Base-by-base conservation (phyloP, 2,888 invertebrate species). In the Eupithecia exiguata region DNA sequence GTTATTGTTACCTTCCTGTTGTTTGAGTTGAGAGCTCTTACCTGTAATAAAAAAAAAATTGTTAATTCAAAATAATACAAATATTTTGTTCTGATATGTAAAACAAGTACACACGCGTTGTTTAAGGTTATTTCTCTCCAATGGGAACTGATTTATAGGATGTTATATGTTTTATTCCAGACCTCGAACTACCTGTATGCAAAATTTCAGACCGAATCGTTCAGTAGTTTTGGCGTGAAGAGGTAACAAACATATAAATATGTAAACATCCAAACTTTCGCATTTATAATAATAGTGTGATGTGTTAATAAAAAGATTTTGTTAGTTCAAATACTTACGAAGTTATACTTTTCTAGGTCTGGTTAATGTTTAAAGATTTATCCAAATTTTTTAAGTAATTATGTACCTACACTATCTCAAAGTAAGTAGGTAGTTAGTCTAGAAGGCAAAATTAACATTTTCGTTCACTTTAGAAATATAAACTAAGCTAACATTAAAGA, bases 31-130 rank as follows among this genome's bases (percentile, higher is more conserved):
- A 72, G 58, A 35, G 63, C 53, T 78, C 84, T 86, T 87, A 87
- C 87, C 87, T 87, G 87, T 9, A 86, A 86, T 79, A 80, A 72
- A 78, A 73, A 81, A 78, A 67, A 76, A 25, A n/a, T 71, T 16
- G 53, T 78, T 69, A 74, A 18, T 40, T 38, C 46, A 66, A 62
- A 49, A 66, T 63, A 62, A 18, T 43, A 43, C 0, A 43, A 18
- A 43, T 16, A 6, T 43, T 43, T 5, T 16, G 16, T 16, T 18
- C 5, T 16, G 5, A 16, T 30, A 30, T 30, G 30, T 30, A 30
- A 30, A 30, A 30, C 30, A 3, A 30, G 30, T 30, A 3, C 30
- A 4, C 30, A 30, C 30, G 30, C 30, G 30, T 30, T 30, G 30
- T 30, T 30, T 30, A 30, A 30, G 30, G 2, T 30, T 30, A 30